phyloP scores from a whole-genome alignment of 2,113 vertebrate genomes.

The Arizona elegans region DNA sequence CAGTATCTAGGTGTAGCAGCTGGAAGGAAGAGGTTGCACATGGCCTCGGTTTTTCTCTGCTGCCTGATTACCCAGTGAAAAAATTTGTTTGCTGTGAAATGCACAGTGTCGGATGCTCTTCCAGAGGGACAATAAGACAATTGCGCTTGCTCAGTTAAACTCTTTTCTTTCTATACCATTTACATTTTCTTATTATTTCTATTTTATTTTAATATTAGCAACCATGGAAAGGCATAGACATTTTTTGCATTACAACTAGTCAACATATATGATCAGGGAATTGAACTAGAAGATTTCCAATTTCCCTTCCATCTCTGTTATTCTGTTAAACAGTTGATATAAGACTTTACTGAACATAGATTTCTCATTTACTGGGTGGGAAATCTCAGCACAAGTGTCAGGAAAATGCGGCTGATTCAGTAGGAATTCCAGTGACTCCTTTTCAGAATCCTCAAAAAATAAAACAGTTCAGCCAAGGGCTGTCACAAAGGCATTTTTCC shows the following conservation, averaged over 20 bases:
- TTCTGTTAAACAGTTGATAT: not conserved
- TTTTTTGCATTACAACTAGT: not conserved
- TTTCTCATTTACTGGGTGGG: not conserved
- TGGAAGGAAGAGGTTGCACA: not conserved
- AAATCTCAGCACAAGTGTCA: not conserved
- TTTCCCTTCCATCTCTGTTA: not conserved
- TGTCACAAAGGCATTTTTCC: not conserved
- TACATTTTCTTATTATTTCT: not conserved
- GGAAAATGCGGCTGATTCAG: not conserved
- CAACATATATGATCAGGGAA: not conserved
- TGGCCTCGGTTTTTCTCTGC: conserved; percentile 36
- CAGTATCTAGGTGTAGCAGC: not conserved
- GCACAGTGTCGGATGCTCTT: not conserved
- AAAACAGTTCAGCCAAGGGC: not conserved
- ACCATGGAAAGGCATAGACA: not conserved
- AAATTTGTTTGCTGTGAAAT: conserved; percentile 40
- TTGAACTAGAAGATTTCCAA: not conserved
- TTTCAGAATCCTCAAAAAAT: not conserved
- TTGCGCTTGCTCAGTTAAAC: not conserved
- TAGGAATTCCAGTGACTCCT: not conserved
- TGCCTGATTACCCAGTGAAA: conserved; percentile 48
- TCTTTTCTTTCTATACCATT: not conserved
- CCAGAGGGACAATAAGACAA: not conserved
- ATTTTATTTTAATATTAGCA: not conserved
- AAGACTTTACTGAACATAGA: not conserved